phyloP scores from a whole-genome alignment of 2,888 invertebrate genomes.

The Stictocephala bisonia region DNA sequence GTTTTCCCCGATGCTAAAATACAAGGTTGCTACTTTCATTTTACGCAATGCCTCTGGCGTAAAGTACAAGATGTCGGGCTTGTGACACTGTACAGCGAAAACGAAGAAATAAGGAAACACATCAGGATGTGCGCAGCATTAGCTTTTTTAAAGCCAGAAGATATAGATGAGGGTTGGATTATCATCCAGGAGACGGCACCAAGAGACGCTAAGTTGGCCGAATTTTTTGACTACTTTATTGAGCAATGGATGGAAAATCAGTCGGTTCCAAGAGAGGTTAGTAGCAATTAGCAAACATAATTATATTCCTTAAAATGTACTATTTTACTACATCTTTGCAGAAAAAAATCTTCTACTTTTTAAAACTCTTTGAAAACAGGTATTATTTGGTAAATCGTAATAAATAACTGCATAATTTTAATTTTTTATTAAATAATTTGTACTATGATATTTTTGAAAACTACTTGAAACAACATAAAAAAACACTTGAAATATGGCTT shows the following conservation, averaged over 20 bases:
- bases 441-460: no score
- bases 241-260: background rate
- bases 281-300: no score
- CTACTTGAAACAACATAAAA: no score
- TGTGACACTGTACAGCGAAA: slow-evolving; percentile 28
- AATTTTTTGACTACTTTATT: slow-evolving; percentile 37
- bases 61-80: slow-evolving; percentile 48
- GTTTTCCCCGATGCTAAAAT: slow-evolving; percentile 34
- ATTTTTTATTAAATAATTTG: no score
- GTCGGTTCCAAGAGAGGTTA: no score
- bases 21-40: slow-evolving; percentile 49
- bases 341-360: no score
- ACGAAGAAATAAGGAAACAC: slow-evolving; percentile 39
- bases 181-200: background rate
- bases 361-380: no score
- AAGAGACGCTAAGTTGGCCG: background rate
- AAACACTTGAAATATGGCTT: no score
- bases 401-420: no score
- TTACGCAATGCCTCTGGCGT: slow-evolving; percentile 47
- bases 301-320: no score
- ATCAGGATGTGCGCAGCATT: slow-evolving; percentile 43
- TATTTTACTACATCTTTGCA: no score
- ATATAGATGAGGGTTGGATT: slow-evolving; percentile 45
- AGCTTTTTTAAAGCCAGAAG: slow-evolving; percentile 18
- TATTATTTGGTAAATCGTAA: no score